Conservation (phyloP, 1,140 invertebrate species). For the Microvelia longipes region DNA sequence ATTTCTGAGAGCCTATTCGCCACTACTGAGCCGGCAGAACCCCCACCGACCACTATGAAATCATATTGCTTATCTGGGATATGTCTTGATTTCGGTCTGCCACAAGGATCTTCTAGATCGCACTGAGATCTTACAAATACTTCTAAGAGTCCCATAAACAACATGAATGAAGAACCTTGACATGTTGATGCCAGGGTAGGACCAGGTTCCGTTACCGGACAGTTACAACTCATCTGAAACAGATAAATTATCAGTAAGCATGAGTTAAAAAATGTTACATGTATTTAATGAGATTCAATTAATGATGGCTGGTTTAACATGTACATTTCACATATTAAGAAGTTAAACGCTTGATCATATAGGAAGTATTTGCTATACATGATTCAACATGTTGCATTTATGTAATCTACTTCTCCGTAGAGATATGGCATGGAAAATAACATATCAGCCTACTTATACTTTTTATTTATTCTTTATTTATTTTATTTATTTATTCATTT, state of each 20-base stretch:
- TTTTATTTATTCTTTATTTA: too few relatives aligned
- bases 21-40: conserved; percentile 59
- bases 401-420: too few relatives aligned
- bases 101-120: conserved; percentile 68
- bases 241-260: too few relatives aligned
- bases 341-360: too few relatives aligned
- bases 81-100: conserved; percentile 41
- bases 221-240: conserved; percentile 39
- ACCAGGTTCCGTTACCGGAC: conserved; percentile 54
- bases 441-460: too few relatives aligned
- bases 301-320: too few relatives aligned
- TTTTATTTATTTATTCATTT: too few relatives aligned
- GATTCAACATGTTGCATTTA: too few relatives aligned
- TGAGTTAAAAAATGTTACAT: conserved; percentile 14
- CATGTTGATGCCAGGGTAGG: conserved; percentile 64
- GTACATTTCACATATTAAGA: too few relatives aligned
- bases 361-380: too few relatives aligned
- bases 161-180: conserved; percentile 64
- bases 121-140: conserved; percentile 68
- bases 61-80: conserved; percentile 54
- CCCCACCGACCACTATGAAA: conserved; percentile 75
- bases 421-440: too few relatives aligned
- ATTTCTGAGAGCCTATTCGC: conserved; percentile 55
- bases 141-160: conserved; percentile 71
- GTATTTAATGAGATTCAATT: too few relatives aligned